These are phyloP conservation scores for Brachypodius melanocephalos DNA, from an alignment of 2,113 vertebrate species.

Conservation along the genomic window DNA sequence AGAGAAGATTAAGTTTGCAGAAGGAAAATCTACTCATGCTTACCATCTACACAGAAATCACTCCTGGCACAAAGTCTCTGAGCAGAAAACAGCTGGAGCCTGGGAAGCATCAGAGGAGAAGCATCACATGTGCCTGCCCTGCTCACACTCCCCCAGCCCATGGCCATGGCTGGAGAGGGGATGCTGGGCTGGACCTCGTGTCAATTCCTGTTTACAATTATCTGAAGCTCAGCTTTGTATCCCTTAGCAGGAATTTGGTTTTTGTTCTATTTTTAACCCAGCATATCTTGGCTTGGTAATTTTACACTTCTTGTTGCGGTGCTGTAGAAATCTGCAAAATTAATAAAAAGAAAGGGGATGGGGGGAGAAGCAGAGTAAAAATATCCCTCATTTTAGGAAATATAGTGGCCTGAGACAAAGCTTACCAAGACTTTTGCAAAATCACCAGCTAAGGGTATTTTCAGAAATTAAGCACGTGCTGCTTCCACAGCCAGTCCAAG, in stretches of 20 bases:
- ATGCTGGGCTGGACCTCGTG: background rate
- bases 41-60: background rate
- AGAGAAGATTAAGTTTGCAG: background rate
- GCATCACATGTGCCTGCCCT: background rate
- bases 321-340: background rate
- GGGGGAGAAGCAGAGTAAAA: background rate
- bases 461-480: fast-evolving
- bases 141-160: background rate
- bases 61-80: background rate
- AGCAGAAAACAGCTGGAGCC: background rate
- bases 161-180: background rate
- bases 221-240: background rate
- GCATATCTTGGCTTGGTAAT: background rate
- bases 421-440: background rate
- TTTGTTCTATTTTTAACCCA: constrained; percentile 1
- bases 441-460: background rate
- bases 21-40: background rate
- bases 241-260: background rate
- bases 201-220: background rate
- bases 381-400: background rate
- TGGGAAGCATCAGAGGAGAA: background rate
- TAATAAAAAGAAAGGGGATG: background rate
- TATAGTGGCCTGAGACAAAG: background rate
- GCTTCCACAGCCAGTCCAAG: background rate
- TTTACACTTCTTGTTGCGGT: background rate